Evolutionary conservation across 2,797 vertebrate genomes (phyloP).

Genomic region (Siniperca scherzeri): DNA sequence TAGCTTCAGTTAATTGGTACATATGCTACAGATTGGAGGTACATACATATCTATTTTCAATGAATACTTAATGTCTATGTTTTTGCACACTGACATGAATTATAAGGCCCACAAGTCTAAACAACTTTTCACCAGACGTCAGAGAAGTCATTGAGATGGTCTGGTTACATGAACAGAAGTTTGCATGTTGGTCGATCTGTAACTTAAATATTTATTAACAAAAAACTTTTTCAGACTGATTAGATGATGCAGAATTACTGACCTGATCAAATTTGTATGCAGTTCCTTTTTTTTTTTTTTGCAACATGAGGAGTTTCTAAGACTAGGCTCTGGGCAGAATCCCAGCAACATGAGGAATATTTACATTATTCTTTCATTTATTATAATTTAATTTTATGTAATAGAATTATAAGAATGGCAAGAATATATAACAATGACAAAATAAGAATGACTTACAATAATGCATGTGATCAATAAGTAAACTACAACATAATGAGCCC

Average conservation of each 20-base stretch:
- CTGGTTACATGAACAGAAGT: background rate
- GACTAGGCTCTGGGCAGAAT: background rate
- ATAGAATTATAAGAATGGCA: background rate
- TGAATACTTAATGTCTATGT: background rate
- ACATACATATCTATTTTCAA: background rate
- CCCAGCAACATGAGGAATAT: background rate
- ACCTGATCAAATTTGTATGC: conserved; percentile 3
- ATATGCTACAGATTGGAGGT: background rate
- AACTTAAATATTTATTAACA: background rate
- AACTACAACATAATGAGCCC: background rate
- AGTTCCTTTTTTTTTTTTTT: background rate
- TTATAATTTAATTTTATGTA: background rate
- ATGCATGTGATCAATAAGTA: background rate
- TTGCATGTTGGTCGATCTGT: background rate
- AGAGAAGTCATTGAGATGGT: background rate
- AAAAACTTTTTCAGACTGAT: background rate
- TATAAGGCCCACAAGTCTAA: background rate
- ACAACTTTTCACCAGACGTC: background rate
- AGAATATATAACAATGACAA: background rate
- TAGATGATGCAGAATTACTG: background rate
- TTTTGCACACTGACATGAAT: background rate
- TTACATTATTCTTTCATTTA: background rate
- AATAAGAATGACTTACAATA: background rate
- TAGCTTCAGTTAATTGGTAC: background rate
- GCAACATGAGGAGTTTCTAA: background rate